Evolutionary conservation across 1,140 invertebrate genomes (phyloP), one percentile per base, ranked within the genome.

Genomic region (Elymnias hypermnestra): DNA sequence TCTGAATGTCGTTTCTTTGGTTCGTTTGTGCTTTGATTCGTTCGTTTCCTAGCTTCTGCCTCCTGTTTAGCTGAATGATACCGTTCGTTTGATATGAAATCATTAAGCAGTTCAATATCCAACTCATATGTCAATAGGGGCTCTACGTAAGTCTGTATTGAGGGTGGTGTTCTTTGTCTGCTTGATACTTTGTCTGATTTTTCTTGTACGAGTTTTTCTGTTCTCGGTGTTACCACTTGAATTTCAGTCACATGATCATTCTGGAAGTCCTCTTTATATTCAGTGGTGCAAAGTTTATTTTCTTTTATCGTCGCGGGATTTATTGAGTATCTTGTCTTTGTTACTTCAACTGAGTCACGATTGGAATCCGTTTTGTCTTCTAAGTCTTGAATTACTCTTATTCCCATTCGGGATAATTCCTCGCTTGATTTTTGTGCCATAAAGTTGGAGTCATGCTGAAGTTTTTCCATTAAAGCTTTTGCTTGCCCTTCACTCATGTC

Each of bases 1-100:
- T 87, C 86, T 33, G 83, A 84, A 56, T 87, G 83, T 38, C 83
- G 67, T 76, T 86, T 87, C 69, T 77, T 76, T 78, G 81, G 72
- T 62, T 83, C 78, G 56, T 68, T 73, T 57, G 45, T 59, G 49
- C 8, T 60, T 55, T 57, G 60, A 56, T 52, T 81, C 53, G 58
- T 66, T 83, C 68, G 74, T 77, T 77, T 79, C 15, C 70, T 72
- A 14, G 54, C 54, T 8, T 85, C 83, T 10, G 50, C 57, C 36
- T 67, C 64, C 25, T 88, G 83, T 51, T 74, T 81, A 3, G 75
- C 77, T 4, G 83, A 78, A 44, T 78, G 75, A 36, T 75, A 70
- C 31, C 78, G 63, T 63, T 88, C 85, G 62, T 87, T 86, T 49
- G 63, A 61, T 13, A 87, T 83, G 25, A 87, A 87, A 43, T 87